Evolutionary conservation across 2,888 invertebrate genomes (phyloP).

Genomic region (Polymixis flavicincta): DNA sequence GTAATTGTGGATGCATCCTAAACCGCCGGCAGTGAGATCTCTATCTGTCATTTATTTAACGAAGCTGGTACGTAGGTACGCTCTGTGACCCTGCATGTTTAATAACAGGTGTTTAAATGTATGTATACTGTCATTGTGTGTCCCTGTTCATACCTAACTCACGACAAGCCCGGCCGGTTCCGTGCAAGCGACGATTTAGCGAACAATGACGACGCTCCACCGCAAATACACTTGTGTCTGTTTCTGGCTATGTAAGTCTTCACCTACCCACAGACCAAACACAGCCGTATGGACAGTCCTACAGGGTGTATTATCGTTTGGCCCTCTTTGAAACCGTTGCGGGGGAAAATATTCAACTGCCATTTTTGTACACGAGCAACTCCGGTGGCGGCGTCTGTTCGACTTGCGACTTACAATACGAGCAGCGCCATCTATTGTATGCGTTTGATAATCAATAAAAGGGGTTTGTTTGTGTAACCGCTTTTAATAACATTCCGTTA

Average conservation of each 20-base stretch:
- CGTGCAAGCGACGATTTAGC: conserved; percentile 90
- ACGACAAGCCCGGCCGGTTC: conserved; percentile 89
- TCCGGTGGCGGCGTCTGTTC: conserved; percentile 90
- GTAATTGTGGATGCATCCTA: conserved; percentile 85
- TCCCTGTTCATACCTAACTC: conserved; percentile 86
- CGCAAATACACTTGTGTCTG: conserved; percentile 87
- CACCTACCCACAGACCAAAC: conserved; percentile 66
- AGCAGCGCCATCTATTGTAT: conserved; percentile 89
- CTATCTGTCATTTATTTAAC: conserved; percentile 88
- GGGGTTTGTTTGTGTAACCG: conserved; percentile 73
- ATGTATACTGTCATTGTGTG: conserved; percentile 88
- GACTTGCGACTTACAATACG: conserved; percentile 85
- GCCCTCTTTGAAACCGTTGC: conserved; percentile 70
- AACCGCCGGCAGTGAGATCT: conserved; percentile 83
- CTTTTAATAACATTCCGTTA: conserved; percentile 65
- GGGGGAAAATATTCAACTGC: conserved; percentile 89
- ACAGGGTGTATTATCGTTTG: conserved; percentile 72
- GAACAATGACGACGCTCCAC: conserved; percentile 90
- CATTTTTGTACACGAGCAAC: conserved; percentile 89
- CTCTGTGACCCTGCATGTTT: conserved; percentile 87
- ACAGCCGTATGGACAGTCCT: conserved; percentile 63
- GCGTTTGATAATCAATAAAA: conserved; percentile 87
- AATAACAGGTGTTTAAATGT: conserved; percentile 90
- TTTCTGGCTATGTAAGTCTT: conserved; percentile 85
- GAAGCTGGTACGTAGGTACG: conserved; percentile 82